Base-by-base conservation (phyloP, 2,888 invertebrate genomes). In the Aquatica leii region DNA sequence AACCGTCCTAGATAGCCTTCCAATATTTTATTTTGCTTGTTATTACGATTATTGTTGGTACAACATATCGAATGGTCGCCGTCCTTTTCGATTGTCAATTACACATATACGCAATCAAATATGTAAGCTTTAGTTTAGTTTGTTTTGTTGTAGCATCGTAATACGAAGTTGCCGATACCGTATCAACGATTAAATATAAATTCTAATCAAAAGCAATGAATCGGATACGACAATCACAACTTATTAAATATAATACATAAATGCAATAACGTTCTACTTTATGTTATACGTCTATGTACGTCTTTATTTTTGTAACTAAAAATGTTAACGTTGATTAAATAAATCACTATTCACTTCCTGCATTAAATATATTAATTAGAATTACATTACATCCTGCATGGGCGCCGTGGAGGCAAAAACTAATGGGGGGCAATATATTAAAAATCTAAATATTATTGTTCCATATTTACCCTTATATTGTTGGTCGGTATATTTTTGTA, bases 1-100 rank as follows among this genome's bases (percentile, higher is more conserved):
- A 37, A 41, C 64, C 64, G 64, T 64, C 64, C 64, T 51, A 56
- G 56, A 53, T 57, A 52, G 52, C 57, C 62, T 62, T 62, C 62
- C 57, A 57, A 12, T 21, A 14, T 52, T 62, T 56, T 12, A 31
- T 37, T 55, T 46, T 54, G 41, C 20, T 34, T 43, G 46, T 46
- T 48, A 35, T 40, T 55, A 24, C 6, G 2, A 24, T 52, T 40
- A 20, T 58, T 64, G 48, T 21, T 21, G 6, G 51, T 63, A 35
- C 17, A 34, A 64, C 64, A 64, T 64, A 64, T 64, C 64, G 64
- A 51, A 56, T 46, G 14, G 15, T 14, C 17, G 52, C 64, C 64
- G 64, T 64, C 64, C 64, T 52, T 56, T 54, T 59, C 18, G 48
- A 60, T 60, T 43, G 64, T 64, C 64, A 64, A 64, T 64, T 64